These are phyloP conservation scores for Coreius guichenoti DNA, from an alignment of 2,797 vertebrate genomes.

Conservation along the genomic window DNA sequence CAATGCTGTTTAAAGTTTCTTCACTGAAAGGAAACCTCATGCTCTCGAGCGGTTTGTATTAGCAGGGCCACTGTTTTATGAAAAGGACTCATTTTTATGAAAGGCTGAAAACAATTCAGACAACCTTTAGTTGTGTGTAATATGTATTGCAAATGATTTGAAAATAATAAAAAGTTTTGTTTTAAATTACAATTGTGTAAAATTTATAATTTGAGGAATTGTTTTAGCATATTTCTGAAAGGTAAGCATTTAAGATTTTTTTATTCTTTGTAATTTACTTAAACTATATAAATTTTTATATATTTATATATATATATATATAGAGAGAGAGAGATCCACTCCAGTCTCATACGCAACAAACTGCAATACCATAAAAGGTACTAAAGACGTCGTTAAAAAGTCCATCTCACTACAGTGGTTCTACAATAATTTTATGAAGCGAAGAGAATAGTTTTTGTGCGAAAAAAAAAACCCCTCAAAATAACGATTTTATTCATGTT, in stretches of 20 bases:
- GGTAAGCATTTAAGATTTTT: background rate
- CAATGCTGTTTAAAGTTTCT: background rate
- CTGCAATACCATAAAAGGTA: no score
- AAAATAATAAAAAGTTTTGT: background rate
- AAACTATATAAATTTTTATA: no score
- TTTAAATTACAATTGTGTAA: slow-evolving; percentile 4
- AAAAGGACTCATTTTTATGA: slow-evolving; percentile 1
- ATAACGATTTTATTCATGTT: no score
- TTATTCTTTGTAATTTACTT: background rate
- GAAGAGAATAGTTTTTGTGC: no score
- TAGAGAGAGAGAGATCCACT: no score
- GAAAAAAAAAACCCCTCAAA: no score
- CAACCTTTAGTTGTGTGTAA: background rate
- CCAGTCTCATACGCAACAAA: no score
- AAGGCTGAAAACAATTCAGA: background rate
- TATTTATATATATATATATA: background rate
- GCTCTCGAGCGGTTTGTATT: background rate
- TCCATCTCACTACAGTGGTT: no score
- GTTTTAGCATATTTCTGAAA: background rate
- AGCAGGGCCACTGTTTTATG: background rate
- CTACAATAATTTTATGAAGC: no score
- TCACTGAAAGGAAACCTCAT: background rate
- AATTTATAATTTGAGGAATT: background rate
- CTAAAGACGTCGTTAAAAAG: no score
- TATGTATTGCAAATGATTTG: background rate